Evolutionary conservation across 2,113 vertebrate species (phyloP).

Genomic region (Festucalex cinctus): DNA sequence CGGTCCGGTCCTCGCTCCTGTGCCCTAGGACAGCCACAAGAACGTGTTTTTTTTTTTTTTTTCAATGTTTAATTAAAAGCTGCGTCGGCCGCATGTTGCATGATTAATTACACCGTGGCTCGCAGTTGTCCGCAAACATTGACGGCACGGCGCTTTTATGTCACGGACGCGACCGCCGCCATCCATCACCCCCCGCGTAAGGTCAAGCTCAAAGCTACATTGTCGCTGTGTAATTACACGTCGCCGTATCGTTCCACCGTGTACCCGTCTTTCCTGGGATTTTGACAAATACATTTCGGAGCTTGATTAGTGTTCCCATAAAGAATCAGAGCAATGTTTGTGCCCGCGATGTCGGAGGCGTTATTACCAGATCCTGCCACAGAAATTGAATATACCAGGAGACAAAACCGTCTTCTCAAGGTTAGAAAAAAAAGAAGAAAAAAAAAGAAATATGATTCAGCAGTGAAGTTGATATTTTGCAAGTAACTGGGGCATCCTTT

Average conservation of each 20-base stretch:
- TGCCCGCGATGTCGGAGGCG: neutral
- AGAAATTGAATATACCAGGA: neutral
- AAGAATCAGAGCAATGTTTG: slow-evolving; percentile 33
- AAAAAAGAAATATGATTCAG: slow-evolving; percentile 21
- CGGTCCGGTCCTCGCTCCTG: slow-evolving; percentile 11
- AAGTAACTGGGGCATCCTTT: slow-evolving; percentile 29
- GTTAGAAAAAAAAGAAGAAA: slow-evolving; percentile 28
- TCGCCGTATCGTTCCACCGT: slow-evolving; percentile 21
- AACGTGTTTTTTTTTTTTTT: slow-evolving; percentile 41
- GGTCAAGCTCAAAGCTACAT: slow-evolving; percentile 63
- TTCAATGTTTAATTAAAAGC: slow-evolving; percentile 63
- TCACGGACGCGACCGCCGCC: slow-evolving; percentile 46
- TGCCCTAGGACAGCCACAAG: slow-evolving; percentile 29
- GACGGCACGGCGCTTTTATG: slow-evolving; percentile 60
- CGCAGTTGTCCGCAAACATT: slow-evolving; percentile 54
- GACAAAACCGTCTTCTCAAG: slow-evolving; percentile 23
- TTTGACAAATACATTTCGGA: slow-evolving; percentile 45
- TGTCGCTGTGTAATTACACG: slow-evolving; percentile 63
- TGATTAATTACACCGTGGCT: slow-evolving; percentile 71
- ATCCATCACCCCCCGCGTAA: slow-evolving; percentile 68
- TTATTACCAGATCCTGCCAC: neutral
- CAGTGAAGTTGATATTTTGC: slow-evolving; percentile 18
- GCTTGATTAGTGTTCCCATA: slow-evolving; percentile 29
- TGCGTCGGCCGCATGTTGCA: slow-evolving; percentile 36
- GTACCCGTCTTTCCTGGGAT: slow-evolving; percentile 33